A percentile compares a stretch with the other conserved stretches of the same genome.
Evolutionary conservation across 2,888 invertebrate genomes (phyloP).

Genomic region (Vandiemenella viatica): DNA sequence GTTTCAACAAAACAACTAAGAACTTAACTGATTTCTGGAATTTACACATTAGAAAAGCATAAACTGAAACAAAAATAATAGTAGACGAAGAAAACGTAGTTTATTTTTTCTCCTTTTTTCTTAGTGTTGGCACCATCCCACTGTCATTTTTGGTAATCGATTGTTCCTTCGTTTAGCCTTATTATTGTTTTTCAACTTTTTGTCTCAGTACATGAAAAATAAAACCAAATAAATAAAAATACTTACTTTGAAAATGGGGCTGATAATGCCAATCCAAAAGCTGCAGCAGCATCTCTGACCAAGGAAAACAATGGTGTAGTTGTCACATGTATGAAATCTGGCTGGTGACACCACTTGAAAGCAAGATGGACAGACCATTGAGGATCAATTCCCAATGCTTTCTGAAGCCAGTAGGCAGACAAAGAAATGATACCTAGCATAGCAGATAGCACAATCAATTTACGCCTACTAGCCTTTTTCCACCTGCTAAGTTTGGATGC

Average conservation of each 20-base stretch:
- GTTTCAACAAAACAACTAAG: too few species aligned
- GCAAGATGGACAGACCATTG: constrained; percentile 51
- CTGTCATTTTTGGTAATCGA: too few species aligned
- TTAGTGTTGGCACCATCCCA: too few species aligned
- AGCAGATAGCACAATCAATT: constrained; percentile 21
- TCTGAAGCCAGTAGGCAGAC: constrained; percentile 28
- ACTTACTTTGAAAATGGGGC: constrained; percentile 23
- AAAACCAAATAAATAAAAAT: background rate
- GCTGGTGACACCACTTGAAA: constrained; percentile 50
- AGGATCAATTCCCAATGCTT: constrained; percentile 38
- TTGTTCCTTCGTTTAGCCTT: too few species aligned
- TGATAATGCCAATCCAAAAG: constrained; percentile 31
- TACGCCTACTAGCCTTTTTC: constrained; percentile 6
- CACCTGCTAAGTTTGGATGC: too few species aligned
- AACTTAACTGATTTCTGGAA: too few species aligned
- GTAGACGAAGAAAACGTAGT: too few species aligned
- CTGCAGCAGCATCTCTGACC: constrained; percentile 31
- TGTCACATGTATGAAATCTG: constrained; percentile 43
- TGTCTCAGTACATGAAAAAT: too few species aligned
- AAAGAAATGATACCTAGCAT: constrained; percentile 22
- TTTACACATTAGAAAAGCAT: too few species aligned
- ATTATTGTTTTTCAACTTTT: too few species aligned
- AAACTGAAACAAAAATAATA: too few species aligned
- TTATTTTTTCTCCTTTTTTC: too few species aligned
- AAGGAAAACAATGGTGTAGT: constrained; percentile 48